Base-by-base conservation (phyloP, 2,113 vertebrate species). In the Eira barbara region DNA sequence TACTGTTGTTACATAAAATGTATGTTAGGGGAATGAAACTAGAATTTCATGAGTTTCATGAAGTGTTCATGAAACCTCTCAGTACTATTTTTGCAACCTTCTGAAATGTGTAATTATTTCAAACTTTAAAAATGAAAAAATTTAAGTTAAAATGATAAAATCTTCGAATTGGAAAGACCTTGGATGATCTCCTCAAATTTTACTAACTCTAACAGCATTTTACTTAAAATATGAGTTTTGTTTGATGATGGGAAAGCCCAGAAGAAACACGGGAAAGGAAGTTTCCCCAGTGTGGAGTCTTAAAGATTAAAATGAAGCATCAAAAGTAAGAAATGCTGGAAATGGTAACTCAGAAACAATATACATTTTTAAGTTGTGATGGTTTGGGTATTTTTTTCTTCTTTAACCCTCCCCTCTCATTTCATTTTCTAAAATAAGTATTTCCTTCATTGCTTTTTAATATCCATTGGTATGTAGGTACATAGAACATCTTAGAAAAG, bases 361-460 rank as follows among this genome's bases (percentile, higher is more conserved):
- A 34, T 49, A 84, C 20, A 12, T 34, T 93, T 95, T 89, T 80
- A 85, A 93, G 21, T 91, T 83, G 17, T 93, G 3, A 45, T 65
- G 74, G 25, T 88, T 88, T 87, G 31, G 4, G 1, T 57, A 20
- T 45, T 79, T 74, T 63, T 73, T 63, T 79, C 39, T 95, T 91
- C 49, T 80, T 80, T 36, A 93, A 36, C 52, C 2, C 23, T 86
- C 10, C 11, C 47, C 2, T 92, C n/a, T 0, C 3, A 1, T 89
- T 92, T 95, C 20, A 92, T 92, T 84, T 95, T 76, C 82, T 91
- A 69, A 87, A 96, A 39, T 74, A 86, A 67, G 1, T 80, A 52
- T 91, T 45, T 91, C 27, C 25, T 84, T 89, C 18, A 49, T 94
- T 74, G 55, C 13, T 94, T 84, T 93, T 95, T 80, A 93, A 45